These are phyloP conservation scores for Diplosoma virens DNA, from an alignment of 23 tunicate genomes.

Conservation along the genomic window DNA sequence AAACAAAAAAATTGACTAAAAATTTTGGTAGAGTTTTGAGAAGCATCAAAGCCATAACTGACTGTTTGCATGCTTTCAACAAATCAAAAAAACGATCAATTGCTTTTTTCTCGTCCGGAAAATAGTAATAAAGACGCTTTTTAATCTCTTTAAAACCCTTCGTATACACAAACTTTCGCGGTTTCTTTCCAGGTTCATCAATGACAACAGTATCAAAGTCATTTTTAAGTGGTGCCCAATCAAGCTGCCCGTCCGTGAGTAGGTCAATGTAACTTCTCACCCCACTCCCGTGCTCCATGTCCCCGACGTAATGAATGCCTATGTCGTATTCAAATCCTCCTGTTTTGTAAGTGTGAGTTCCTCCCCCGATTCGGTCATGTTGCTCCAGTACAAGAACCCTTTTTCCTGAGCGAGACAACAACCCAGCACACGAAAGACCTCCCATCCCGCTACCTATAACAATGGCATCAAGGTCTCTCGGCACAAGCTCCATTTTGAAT, in stretches of 20 bases:
- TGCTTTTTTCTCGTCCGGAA: conserved; percentile 54
- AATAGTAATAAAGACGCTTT: conserved; percentile 22
- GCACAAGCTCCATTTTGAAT: conserved; percentile 45
- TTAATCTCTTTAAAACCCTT: conserved; percentile 3
- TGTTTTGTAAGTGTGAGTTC: conserved; percentile 69
- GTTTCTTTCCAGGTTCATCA: conserved; percentile 1
- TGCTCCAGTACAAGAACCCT: conserved; percentile 68
- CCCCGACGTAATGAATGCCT: conserved; percentile 66
- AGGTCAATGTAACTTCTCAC: conserved; percentile 33
- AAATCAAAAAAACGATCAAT: conserved; percentile 29
- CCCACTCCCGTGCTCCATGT: conserved; percentile 40
- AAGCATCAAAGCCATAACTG: conserved; percentile 9
- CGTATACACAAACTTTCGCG: background rate
- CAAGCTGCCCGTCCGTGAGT: conserved; percentile 52
- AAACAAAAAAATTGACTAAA: conserved; percentile 20
- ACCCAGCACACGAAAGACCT: conserved; percentile 65
- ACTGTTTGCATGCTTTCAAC: conserved; percentile 8
- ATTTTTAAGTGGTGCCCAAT: conserved; percentile 39
- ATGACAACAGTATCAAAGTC: conserved; percentile 53
- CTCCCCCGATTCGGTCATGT: conserved; percentile 75
- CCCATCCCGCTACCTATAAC: conserved; percentile 81
- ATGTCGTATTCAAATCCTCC: conserved; percentile 75
- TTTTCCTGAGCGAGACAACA: conserved; percentile 62
- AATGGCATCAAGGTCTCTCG: conserved; percentile 56
- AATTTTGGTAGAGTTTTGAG: conserved; percentile 36